Base-by-base conservation (phyloP, 2,888 invertebrate genomes). In the Drosophila sordidula region DNA sequence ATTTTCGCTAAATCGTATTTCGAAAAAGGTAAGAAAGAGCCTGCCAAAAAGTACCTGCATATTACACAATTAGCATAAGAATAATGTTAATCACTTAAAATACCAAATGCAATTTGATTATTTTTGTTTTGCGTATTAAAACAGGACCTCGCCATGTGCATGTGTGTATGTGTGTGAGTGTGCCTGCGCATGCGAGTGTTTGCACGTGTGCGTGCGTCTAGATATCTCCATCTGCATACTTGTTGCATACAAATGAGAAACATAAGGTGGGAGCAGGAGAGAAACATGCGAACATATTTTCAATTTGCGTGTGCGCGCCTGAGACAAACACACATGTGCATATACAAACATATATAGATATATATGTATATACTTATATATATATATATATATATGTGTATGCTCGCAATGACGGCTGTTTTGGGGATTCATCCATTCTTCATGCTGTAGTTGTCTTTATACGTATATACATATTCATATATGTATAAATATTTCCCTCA, bases 1-100 rank as follows among this genome's bases (percentile, higher is more conserved):
- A 91, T 95, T 94, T 91, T 93, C 95, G 87, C 94, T 95, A 88
- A 95, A 95, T 91, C 94, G 96, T 93, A 95, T 96, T 92, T 95
- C 96, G 83, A 94, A 95, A 93, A 95, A 95, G 94, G 95, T 95
- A 93, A 80, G 77, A 79, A 93, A 79, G 76, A 80, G 78, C 78
- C 66, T 74, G 70, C 49, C 42, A 34, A 34, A 66, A 38, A 42
- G 45, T 44, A 49, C 38, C 42, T 47, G 29, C 42, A 26, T 3
- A 57, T 49, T 70, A 14, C 26, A 34, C 29, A 65, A 51, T 62
- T 49, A 47, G 44, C 22, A 45, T 4, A 29, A 22, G 6, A 51
- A n/a, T 38, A 44, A 25, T 2, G 29, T 9, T 34, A 34, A 34
- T 4, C 14, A 22, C 39, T 14, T n/a, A 4, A 18, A 26, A 57